Base-by-base conservation (phyloP, 2,888 invertebrate genomes). In the Autographa pulchrina region DNA sequence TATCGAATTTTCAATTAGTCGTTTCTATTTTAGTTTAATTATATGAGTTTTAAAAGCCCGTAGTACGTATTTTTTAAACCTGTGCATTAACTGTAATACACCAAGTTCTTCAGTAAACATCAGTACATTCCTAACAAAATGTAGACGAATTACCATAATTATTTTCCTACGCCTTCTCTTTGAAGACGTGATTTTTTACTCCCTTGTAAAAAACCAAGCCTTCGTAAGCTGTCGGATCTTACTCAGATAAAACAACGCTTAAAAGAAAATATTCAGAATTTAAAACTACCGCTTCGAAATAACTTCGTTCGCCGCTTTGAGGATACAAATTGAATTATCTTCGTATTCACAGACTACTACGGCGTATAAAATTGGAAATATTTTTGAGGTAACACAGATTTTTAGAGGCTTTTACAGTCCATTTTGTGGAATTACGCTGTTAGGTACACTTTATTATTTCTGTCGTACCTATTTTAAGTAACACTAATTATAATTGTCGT, bases 311-410 rank as follows among this genome's bases (percentile, higher is more conserved):
- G 52, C 65, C 48, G 68, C 70, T 52, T 41, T 32, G 9, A 54
- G 65, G 63, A 66, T 54, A 70, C 67, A 77, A 77, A 83, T 70
- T 74, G 65, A 77, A 82, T 82, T 70, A 77, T 77, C 64, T 77
- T 25, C 68, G 54, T 70, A 64, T 60, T 65, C 43, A 63, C 9
- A 43, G 18, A 20, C 14, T 35, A n/a, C 35, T 2, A 13, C 54
- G 25, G 32, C 54, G 20, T 54, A 64, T 64, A 35, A 38, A 35
- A 35, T 58, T 48, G 20, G 32, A 63, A 64, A 48, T 62, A 31
- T 52, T 52, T 61, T 41, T 18, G 18, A 43, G 31, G 43, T 16
- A 32, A 60, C 43, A 48, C 25, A 13, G 54, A 56, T 56, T 56
- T 56, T 56, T 11, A 56, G 25, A 56, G 54, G 25, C 20, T 56